phyloP scores from a whole-genome alignment of 2,113 vertebrate genomes.

The Pogonocichla stellata region DNA sequence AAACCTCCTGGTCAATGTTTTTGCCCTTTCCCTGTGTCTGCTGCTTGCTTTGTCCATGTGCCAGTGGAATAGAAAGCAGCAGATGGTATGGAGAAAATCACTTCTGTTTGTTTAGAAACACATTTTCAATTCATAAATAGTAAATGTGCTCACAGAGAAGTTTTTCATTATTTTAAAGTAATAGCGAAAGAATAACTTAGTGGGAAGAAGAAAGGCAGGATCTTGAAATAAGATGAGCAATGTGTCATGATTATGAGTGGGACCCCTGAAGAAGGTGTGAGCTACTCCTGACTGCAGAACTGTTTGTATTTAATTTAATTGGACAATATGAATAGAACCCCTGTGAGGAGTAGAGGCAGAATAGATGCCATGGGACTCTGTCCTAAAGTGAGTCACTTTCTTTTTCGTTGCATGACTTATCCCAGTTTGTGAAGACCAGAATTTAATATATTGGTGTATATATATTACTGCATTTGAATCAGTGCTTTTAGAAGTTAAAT shows the following conservation, averaged over 20 bases:
- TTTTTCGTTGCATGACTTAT: background rate
- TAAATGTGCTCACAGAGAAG: background rate
- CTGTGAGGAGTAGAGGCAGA: background rate
- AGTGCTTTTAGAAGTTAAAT: background rate
- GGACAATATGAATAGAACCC: background rate
- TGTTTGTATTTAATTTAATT: background rate
- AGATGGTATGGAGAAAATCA: conserved; percentile 17
- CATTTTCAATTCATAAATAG: conserved; percentile 13
- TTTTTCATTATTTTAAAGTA: background rate
- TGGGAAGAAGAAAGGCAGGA: background rate
- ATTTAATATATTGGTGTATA: background rate
- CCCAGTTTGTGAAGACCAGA: background rate
- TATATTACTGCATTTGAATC: background rate
- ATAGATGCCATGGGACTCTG: background rate
- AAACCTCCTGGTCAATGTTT: background rate
- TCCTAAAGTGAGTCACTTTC: background rate
- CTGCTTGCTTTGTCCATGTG: background rate
- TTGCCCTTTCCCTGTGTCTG: background rate
- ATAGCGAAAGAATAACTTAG: background rate
- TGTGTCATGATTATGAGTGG: background rate
- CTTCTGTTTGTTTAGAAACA: conserved; percentile 54
- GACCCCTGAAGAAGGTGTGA: background rate
- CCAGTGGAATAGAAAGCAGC: background rate
- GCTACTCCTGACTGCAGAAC: background rate
- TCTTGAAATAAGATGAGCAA: background rate